Base-by-base conservation (phyloP, 2,113 vertebrate species). In the Sphaerodactylus townsendi region DNA sequence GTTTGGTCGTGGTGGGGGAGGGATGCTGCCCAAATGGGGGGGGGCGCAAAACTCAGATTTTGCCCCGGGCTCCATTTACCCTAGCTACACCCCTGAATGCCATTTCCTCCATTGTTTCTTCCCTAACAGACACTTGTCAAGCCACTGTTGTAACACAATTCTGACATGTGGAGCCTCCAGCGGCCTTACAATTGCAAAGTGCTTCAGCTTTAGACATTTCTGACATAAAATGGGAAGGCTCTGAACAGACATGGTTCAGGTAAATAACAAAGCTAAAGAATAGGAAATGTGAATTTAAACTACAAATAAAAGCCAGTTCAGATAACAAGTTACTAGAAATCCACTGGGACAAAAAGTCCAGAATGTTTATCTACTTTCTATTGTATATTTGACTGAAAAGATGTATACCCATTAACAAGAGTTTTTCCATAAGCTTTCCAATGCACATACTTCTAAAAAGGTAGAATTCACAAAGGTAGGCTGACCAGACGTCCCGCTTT, bases 171-270 rank as follows among this genome's bases (percentile, higher is more conserved):
- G 28, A 82, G 44, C 87, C 88, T 83, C 71, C 23, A 23, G 1
- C 81, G 72, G 39, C 56, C 84, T 86, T 56, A 83, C 35, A 0
- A 1, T 5, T 65, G 35, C 46, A 85, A 79, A 62, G 0, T 0
- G 5, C 85, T 91, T 85, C 75, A 86, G 84, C 37, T n/a, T 35
- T 33, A 88, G 81, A 25, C 86, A 76, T 1, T 17, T 62, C 69
- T 74, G 79, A 81, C 83, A 82, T 0, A 39, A 53, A 85, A 89
- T 84, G 62, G 86, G 89, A 90, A 92, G 90, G 89, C 80, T 93
- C 46, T 78, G 33, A 80, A 59, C 0, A 14, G 62, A 92, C 71
- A 81, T 86, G 85, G 92, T 23, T 86, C 50, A 77, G 86, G 84
- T 70, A 0, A 4, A 73, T 75, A 37, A 74, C 39, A 91, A 87